Base-by-base conservation (phyloP, 2,113 vertebrate species). In the Macquaria australasica region DNA sequence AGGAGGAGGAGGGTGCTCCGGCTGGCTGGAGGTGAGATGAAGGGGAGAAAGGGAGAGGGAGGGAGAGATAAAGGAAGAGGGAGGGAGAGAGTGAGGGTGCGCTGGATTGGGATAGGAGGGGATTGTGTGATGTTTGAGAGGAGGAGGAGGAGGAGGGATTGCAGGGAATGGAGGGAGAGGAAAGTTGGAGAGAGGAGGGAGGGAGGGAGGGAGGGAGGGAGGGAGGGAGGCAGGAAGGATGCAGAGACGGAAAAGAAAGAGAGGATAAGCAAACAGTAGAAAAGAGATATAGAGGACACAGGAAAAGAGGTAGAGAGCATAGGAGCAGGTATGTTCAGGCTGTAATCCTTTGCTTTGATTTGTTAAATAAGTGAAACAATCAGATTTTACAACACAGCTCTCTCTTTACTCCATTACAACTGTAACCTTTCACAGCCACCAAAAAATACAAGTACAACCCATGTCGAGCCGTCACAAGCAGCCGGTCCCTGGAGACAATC, bases 1-100 rank as follows among this genome's bases (percentile, higher is more conserved):
- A 87, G 63, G 78, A 78, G 82, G 86, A 88, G 82, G 86, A 90
- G 87, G 79, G 83, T 81, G 83, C 91, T 86, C 84, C 12, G 84
- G 88, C 85, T 87, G 76, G 93, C 93, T 94, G 91, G 92, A 94
- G 94, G 92, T 93, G 92, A 94, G 94, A 93, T 92, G 93, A 95
- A 95, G 94, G 94, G 86, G 93, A 94, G 92, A 89, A 92, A 89
- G 91, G 89, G 88, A 77, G 81, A 91, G 89, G 56, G 88, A 88
- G 90, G 60, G 87, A 85, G 87, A 84, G 90, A 91, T 80, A 81
- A 81, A 86, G 81, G 70, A 83, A 71, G 82, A 88, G 91, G 53
- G 85, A 89, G 89, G 75, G 86, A 83, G 82, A 79, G 74, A 79
- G 92, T 0, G 37, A 91, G 88, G 73, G 90, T 84, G 88, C 41